These are phyloP conservation scores for Serrognathus titanus DNA, from an alignment of 2,888 invertebrate species.

Conservation along the genomic window DNA sequence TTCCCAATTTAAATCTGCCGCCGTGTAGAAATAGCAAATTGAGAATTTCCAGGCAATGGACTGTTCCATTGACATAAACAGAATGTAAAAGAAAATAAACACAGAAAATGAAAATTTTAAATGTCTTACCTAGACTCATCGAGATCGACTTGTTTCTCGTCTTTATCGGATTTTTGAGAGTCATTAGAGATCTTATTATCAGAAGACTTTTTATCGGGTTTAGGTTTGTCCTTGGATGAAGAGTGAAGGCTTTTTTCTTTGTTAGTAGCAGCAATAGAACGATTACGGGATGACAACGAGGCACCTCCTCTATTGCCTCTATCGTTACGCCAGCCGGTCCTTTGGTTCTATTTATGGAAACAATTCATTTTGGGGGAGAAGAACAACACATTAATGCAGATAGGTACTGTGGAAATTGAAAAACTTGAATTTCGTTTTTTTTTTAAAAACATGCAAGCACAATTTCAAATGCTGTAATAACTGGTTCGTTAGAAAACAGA, in stretches of 20 bases:
- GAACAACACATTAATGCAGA: conserved; percentile 10
- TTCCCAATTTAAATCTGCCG: too few relatives aligned
- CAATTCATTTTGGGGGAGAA: conserved; percentile 14
- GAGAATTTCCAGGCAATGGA: too few relatives aligned
- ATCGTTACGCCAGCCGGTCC: conserved; percentile 18
- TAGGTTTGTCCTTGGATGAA: conserved; percentile 17
- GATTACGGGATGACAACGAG: conserved; percentile 15
- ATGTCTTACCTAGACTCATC: conserved; percentile 24
- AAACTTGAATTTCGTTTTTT: neutral
- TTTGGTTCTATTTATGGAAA: conserved; percentile 17
- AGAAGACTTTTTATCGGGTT: conserved; percentile 18
- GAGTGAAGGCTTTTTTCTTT: conserved; percentile 14
- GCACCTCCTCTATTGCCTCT: conserved; percentile 18
- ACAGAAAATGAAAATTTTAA: conserved; percentile 10
- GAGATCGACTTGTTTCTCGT: conserved; percentile 22
- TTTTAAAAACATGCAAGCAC: neutral
- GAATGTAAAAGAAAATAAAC: conserved; percentile 8
- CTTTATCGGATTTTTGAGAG: conserved; percentile 21
- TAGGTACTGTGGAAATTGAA: conserved; percentile 8
- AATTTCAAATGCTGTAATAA: too few relatives aligned
- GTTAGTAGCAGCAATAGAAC: conserved; percentile 13
- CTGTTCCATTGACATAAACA: neutral
- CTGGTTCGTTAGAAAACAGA: too few relatives aligned
- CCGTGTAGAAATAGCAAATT: too few relatives aligned
- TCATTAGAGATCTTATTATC: conserved; percentile 14